Evolutionary conservation across 2,113 vertebrate species (phyloP).

Genomic region (Hemiprocne comata): DNA sequence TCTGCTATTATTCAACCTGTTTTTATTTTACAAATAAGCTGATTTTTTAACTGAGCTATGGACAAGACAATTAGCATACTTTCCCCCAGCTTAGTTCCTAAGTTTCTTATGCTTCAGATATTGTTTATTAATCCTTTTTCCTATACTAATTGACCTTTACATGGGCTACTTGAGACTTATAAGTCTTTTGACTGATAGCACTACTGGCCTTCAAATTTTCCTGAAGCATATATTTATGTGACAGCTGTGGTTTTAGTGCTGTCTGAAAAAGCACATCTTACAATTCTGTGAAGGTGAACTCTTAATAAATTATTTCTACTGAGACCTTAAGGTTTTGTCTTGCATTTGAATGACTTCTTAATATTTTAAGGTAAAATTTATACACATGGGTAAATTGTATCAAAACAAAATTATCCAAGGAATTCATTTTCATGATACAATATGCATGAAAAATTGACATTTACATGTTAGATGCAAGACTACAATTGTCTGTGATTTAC

Average conservation of each 20-base stretch:
- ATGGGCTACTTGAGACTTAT: not conserved
- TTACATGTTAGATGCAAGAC: not conserved
- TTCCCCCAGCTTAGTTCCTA: not conserved
- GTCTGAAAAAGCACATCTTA: not conserved
- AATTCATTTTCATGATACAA: not conserved
- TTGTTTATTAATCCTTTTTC: not conserved
- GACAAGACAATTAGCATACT: not conserved
- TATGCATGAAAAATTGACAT: not conserved
- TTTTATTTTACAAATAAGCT: constrained; percentile 27
- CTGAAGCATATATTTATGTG: constrained; percentile 22
- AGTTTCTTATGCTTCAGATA: not conserved
- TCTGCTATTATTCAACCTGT: constrained; percentile 4
- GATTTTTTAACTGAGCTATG: not conserved
- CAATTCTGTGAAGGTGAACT: not conserved
- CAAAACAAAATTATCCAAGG: not conserved
- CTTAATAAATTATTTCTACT: not conserved
- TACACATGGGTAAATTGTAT: not conserved
- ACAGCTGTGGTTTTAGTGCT: constrained; percentile 22
- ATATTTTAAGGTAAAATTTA: not conserved
- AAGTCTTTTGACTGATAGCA: not conserved
- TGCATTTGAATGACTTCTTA: constrained; percentile 14
- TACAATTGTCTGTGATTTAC: not conserved
- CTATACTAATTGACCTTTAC: constrained; percentile 37
- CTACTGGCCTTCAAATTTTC: constrained; percentile 21
- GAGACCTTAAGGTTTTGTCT: not conserved